A percentile compares a stretch with the other conserved stretches of the same genome.
phyloP scores from a whole-genome alignment of 1,140 invertebrate genomes.

The Cherax quadricarinatus region DNA sequence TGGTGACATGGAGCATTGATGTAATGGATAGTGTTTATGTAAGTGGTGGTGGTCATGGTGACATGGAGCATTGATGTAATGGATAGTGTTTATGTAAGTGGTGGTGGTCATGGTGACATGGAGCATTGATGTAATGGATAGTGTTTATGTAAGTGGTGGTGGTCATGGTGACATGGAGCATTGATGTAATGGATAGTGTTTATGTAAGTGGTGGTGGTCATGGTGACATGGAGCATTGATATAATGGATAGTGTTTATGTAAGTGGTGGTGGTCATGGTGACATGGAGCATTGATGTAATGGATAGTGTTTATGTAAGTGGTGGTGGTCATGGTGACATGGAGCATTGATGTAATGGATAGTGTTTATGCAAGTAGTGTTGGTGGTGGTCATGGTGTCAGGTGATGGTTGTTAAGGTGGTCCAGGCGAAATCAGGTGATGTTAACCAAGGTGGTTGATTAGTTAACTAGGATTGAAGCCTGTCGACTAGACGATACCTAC shows the following conservation, averaged over 20 bases:
- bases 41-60: no score
- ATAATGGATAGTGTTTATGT: background rate
- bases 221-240: background rate
- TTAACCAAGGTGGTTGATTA: background rate
- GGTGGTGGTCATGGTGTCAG: no score
- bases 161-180: background rate
- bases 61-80: background rate
- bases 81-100: background rate
- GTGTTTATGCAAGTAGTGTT: no score
- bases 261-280: no score
- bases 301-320: no score
- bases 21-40: background rate
- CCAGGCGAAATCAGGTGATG: background rate
- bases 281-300: no score
- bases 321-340: no score
- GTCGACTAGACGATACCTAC: no score
- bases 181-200: background rate
- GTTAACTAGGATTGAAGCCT: no score
- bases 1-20: background rate
- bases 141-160: background rate
- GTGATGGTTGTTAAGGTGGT: background rate
- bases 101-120: background rate
- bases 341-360: no score
- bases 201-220: no score
- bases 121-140: background rate